Evolutionary conservation across 2,888 invertebrate species (phyloP).

Genomic region (Abrostola triplasia): DNA sequence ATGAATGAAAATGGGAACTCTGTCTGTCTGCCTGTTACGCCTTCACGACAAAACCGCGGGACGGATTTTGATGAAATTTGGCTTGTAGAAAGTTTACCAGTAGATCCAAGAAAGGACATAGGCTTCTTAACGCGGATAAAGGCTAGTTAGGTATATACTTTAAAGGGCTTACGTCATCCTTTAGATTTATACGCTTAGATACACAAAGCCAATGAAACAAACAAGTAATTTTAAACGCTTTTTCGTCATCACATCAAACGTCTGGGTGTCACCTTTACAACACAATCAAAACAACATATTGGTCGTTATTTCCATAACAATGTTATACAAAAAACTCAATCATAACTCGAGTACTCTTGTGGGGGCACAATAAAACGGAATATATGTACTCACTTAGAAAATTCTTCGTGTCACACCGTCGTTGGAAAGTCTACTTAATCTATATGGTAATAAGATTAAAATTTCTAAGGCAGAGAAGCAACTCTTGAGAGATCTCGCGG

Average conservation of each 20-base stretch:
- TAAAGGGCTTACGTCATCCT: background rate
- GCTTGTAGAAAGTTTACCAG: no score
- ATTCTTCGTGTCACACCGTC: slow-evolving; percentile 24
- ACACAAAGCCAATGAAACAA: background rate
- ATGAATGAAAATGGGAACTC: no score
- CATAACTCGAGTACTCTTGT: slow-evolving; percentile 54
- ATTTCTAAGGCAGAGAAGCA: slow-evolving; percentile 41
- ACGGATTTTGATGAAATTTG: no score
- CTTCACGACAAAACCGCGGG: no score
- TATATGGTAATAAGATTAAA: slow-evolving; percentile 54
- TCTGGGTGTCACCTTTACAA: slow-evolving; percentile 25
- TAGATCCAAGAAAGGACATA: no score
- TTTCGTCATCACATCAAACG: slow-evolving; percentile 22
- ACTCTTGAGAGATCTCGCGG: slow-evolving; percentile 49
- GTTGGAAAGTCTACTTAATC: slow-evolving; percentile 49
- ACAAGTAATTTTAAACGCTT: slow-evolving; percentile 19
- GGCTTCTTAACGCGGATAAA: no score
- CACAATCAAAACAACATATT: slow-evolving; percentile 51
- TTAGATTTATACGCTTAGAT: no score
- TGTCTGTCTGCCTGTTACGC: no score
- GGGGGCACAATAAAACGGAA: slow-evolving; percentile 51
- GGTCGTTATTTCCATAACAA: slow-evolving; percentile 45
- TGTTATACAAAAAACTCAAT: slow-evolving; percentile 58
- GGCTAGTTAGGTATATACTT: background rate
- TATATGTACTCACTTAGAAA: slow-evolving; percentile 50